phyloP scores from a whole-genome alignment of 2,113 vertebrate species.

The Clinocottus analis region DNA sequence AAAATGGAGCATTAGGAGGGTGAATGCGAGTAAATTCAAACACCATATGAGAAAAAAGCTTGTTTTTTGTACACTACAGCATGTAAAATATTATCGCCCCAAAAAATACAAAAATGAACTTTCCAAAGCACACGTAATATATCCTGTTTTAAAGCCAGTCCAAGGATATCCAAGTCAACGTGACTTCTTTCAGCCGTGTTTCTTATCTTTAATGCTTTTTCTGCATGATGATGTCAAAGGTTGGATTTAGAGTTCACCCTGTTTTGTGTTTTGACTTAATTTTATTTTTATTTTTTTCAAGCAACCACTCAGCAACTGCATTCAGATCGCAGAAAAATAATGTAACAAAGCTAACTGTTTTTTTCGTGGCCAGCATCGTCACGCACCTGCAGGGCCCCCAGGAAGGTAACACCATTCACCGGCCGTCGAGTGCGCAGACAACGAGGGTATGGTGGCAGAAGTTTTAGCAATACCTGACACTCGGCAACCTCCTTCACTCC shows the following conservation, averaged over 20 bases:
- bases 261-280: not conserved
- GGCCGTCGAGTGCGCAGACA: conserved; percentile 5
- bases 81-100: not conserved
- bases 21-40: not conserved
- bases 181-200: not conserved
- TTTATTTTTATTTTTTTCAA: not conserved
- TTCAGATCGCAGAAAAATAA: not conserved
- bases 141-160: not conserved
- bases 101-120: no score
- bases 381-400: not conserved
- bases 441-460: conserved; percentile 16
- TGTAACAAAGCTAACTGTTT: not conserved
- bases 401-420: conserved; percentile 7
- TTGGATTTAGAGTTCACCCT: not conserved
- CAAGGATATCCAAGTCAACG: not conserved
- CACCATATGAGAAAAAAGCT: not conserved
- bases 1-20: no score
- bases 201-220: not conserved
- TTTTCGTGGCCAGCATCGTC: not conserved
- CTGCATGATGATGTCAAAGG: not conserved
- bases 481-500: conserved; percentile 33
- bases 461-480: conserved; percentile 47
- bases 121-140: not conserved
- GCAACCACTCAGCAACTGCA: not conserved
- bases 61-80: not conserved